Conservation (phyloP, 2,888 invertebrate species). For the Dasysyrphus albostriatus region DNA sequence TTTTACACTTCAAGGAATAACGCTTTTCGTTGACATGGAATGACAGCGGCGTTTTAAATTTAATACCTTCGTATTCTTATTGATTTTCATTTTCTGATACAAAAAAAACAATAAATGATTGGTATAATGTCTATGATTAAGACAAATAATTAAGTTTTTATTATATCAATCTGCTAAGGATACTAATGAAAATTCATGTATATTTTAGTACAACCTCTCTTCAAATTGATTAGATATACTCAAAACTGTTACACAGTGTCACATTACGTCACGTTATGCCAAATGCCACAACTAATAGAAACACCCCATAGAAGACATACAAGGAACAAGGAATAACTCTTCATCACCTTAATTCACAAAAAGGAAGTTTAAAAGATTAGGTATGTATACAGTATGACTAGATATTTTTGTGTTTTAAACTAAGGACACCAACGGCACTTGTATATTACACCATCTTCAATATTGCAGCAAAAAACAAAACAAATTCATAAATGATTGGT, state of each 20-base stretch:
- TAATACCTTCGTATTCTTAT: neutral
- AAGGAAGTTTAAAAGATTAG: conserved; percentile 4
- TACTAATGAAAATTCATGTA: neutral
- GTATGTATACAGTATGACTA: neutral
- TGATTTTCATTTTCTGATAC: neutral
- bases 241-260: too few relatives aligned
- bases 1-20: too few relatives aligned
- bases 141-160: neutral
- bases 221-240: neutral
- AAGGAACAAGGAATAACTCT: neutral
- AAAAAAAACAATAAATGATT: neutral
- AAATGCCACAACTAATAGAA: neutral
- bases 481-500: neutral
- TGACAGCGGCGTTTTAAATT: too few relatives aligned
- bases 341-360: neutral
- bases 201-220: neutral
- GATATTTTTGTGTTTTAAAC: conserved; percentile 2
- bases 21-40: neutral
- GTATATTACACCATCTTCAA: conserved; percentile 39
- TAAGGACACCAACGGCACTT: conserved; percentile 8
- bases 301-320: neutral
- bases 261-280: neutral
- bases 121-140: neutral
- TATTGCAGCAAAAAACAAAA: conserved; percentile 21
- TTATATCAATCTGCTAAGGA: neutral